Percentiles rank a stretch among this genome's conserved stretches.
phyloP scores from a whole-genome alignment of 2,113 vertebrate species.

The Cettia cetti region DNA sequence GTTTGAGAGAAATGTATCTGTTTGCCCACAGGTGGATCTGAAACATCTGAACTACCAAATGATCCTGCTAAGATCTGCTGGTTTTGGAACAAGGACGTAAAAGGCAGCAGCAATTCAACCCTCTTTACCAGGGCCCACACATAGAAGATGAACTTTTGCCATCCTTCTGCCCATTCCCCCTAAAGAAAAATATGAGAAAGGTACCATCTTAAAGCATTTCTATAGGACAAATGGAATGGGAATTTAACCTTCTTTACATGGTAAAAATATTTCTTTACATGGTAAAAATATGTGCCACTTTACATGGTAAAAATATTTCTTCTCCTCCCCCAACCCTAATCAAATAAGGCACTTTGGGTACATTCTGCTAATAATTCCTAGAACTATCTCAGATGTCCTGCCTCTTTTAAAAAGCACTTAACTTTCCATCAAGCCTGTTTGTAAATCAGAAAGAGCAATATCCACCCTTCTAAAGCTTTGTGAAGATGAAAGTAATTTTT shows the following conservation, averaged over 20 bases:
- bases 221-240: not conserved
- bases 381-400: not conserved
- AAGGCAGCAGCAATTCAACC: not conserved
- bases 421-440: not conserved
- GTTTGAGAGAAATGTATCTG: not conserved
- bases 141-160: not conserved
- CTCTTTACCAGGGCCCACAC: not conserved
- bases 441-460: not conserved
- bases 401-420: not conserved
- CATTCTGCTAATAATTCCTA: not conserved
- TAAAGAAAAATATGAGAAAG: not conserved
- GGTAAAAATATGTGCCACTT: not conserved
- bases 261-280: too few species aligned
- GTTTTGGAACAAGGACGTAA: not conserved
- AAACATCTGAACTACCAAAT: not conserved
- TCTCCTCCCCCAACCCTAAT: rapidly evolving
- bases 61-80: not conserved
- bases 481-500: not conserved
- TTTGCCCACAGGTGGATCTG: not conserved
- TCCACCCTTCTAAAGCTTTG: not conserved
- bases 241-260: not conserved
- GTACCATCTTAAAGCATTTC: not conserved
- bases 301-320: not conserved
- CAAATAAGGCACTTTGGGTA: not conserved
- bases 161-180: not conserved